phyloP scores from a whole-genome alignment of 2,113 vertebrate species.

The human (Homo sapiens) region GRCh38 chr7:31134501-31135000 shows the following conservation, averaged over 20 bases:
- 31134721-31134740: background rate
- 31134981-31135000: fast-evolving
- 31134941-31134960: background rate
- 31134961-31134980: fast-evolving
- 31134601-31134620: background rate
- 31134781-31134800: background rate
- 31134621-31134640: background rate
- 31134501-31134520: background rate
- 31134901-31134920: background rate
- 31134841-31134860: background rate
- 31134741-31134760: fast-evolving
- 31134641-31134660: constrained; percentile 66
- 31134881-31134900: background rate
- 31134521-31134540: background rate
- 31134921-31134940: background rate
- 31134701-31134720: no score
- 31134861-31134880: background rate
- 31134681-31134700: fast-evolving
- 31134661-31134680: background rate
- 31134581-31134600: fast-evolving
- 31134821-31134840: background rate
- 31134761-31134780: background rate
- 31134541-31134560: background rate
- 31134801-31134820: background rate
- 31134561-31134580: no score